Evolutionary conservation across 2,113 vertebrate species (phyloP).

Genomic region (Pandion haliaetus): DNA sequence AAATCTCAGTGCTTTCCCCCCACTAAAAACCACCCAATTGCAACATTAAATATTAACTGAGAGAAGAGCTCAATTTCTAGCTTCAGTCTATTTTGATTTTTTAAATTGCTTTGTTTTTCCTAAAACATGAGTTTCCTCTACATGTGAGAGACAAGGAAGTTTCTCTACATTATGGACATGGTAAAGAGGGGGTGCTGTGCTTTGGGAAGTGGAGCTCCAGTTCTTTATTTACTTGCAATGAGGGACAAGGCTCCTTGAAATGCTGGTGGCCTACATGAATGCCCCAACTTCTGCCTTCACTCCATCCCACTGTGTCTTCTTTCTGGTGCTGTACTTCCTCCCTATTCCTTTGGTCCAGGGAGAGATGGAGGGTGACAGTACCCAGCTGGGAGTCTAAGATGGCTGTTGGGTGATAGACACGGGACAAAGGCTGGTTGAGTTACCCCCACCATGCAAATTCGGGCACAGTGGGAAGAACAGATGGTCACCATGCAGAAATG

Average conservation of each 20-base stretch:
- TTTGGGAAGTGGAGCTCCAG: background rate
- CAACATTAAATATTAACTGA: constrained; percentile 62
- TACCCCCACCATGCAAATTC: background rate
- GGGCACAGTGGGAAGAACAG: background rate
- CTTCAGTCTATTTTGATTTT: background rate
- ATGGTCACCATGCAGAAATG: background rate
- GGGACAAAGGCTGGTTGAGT: background rate
- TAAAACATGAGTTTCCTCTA: background rate
- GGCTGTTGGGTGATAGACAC: background rate
- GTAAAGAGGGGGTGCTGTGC: background rate
- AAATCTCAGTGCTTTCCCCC: background rate
- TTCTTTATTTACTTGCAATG: background rate
- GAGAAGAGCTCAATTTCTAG: background rate
- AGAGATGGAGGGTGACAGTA: background rate
- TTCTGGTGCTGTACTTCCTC: background rate
- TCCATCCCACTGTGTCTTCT: background rate
- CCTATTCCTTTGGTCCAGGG: background rate
- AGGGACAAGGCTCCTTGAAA: background rate
- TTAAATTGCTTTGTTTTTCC: background rate
- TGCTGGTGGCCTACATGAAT: background rate
- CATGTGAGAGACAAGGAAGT: background rate
- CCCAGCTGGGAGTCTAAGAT: background rate
- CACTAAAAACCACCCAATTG: background rate
- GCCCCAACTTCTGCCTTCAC: background rate
- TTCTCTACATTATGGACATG: background rate